phyloP scores from a whole-genome alignment of 2,113 vertebrate genomes.

The Hyaena hyaena region DNA sequence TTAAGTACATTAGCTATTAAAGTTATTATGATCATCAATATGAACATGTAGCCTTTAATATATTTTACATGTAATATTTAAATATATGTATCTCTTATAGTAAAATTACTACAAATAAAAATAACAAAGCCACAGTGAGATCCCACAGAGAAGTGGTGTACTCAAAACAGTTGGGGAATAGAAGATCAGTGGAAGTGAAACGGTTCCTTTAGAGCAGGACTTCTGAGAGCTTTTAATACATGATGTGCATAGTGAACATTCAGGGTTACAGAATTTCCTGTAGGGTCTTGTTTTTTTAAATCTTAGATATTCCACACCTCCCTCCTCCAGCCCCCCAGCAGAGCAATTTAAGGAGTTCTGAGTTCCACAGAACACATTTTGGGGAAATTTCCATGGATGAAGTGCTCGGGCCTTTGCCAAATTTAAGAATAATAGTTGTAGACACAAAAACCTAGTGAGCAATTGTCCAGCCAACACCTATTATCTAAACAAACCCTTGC shows the following conservation, averaged over 20 bases:
- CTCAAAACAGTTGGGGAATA: not conserved
- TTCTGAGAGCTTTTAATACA: not conserved
- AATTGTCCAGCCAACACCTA: not conserved
- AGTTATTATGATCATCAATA: not conserved
- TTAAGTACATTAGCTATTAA: not conserved
- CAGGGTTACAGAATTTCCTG: not conserved
- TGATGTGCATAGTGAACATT: not conserved
- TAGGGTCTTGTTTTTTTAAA: not conserved
- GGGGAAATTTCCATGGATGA: not conserved
- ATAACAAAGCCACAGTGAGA: not conserved
- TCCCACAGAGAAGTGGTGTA: not conserved
- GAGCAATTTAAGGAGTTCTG: not conserved
- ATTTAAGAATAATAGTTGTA: not conserved
- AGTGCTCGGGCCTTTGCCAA: too few species aligned
- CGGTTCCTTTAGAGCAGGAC: not conserved
- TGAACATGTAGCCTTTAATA: not conserved
- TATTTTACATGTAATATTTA: slow-evolving; percentile 12
- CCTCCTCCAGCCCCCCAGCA: not conserved
- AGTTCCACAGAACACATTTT: not conserved
- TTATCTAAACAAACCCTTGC: not conserved
- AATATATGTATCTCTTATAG: not conserved
- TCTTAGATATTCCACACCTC: not conserved
- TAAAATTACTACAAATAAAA: slow-evolving; percentile 31
- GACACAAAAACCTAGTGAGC: not conserved
- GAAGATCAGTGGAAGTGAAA: not conserved